Evolutionary conservation across 2,797 vertebrate genomes (phyloP).

Genomic region (Mallotus villosus): DNA sequence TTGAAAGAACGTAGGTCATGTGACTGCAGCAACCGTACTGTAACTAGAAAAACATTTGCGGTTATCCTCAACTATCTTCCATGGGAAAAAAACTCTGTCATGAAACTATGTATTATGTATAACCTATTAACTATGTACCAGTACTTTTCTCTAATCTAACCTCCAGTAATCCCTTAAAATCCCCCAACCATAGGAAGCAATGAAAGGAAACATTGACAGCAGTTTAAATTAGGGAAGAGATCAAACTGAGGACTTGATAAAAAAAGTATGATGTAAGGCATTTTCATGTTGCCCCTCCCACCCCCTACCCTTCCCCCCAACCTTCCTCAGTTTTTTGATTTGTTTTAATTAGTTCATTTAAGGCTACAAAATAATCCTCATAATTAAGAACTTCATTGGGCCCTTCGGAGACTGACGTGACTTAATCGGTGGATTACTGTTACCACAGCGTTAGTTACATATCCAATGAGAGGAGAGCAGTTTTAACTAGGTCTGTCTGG

Average conservation of each 20-base stretch:
- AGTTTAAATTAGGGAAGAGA: conserved; percentile 2
- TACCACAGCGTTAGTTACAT: conserved; percentile 35
- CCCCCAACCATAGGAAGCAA: neutral
- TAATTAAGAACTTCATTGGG: conserved; percentile 53
- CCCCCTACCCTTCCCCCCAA: conserved; percentile 17
- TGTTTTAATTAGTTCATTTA: conserved; percentile 61
- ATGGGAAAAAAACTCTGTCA: conserved; percentile 26
- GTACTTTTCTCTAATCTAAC: conserved; percentile 28
- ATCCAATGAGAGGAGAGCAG: conserved; percentile 48
- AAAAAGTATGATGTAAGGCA: neutral
- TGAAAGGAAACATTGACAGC: conserved; percentile 7
- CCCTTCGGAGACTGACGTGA: conserved; percentile 45
- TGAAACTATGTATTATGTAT: neutral
- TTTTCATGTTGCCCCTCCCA: conserved; percentile 19
- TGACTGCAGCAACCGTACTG: too few species aligned
- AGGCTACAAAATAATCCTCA: conserved; percentile 55
- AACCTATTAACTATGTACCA: conserved; percentile 31
- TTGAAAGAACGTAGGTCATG: too few species aligned
- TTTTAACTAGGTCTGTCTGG: conserved; percentile 49
- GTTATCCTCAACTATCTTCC: neutral
- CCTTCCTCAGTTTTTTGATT: conserved; percentile 48
- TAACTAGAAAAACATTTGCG: too few species aligned
- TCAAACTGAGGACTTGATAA: conserved; percentile 16
- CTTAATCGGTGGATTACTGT: conserved; percentile 28
- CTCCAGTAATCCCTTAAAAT: conserved; percentile 38